These are phyloP conservation scores for Babylonia areolata DNA, from an alignment of 1,140 invertebrate genomes.

Conservation along the genomic window DNA sequence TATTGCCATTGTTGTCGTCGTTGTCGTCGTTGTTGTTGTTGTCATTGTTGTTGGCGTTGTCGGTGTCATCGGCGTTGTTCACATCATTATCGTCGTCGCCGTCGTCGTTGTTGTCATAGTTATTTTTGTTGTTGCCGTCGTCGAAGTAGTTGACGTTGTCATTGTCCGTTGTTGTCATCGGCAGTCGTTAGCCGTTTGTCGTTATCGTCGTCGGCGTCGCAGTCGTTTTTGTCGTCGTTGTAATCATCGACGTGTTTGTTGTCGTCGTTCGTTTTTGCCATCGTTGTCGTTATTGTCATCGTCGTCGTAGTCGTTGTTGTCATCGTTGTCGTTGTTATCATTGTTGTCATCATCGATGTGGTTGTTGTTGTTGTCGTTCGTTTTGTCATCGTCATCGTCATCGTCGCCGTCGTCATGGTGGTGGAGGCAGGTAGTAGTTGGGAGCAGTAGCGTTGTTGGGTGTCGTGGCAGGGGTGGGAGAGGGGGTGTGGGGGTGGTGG, in stretches of 20 bases:
- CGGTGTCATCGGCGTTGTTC: not conserved
- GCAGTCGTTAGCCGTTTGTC: not conserved
- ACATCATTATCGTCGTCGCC: slow-evolving; percentile 8
- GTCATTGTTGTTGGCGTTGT: not conserved
- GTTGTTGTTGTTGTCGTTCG: too few species aligned
- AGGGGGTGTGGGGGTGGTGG: too few species aligned
- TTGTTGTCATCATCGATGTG: too few species aligned
- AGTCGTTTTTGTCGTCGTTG: not conserved
- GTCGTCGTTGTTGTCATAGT: slow-evolving; percentile 28
- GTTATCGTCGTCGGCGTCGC: not conserved
- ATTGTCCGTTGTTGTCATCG: not conserved
- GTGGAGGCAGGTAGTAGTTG: too few species aligned
- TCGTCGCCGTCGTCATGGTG: too few species aligned
- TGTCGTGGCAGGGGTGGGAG: too few species aligned
- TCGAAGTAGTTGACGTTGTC: not conserved
- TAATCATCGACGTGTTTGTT: not conserved
- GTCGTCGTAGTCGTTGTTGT: not conserved
- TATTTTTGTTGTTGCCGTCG: not conserved
- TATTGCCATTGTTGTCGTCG: not conserved
- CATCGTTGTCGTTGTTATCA: not conserved
- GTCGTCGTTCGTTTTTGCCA: not conserved
- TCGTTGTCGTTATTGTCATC: not conserved
- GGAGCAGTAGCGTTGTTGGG: too few species aligned
- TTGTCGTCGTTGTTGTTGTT: not conserved
- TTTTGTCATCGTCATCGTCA: too few species aligned